Evolutionary conservation across 2,888 invertebrate species (phyloP).

Genomic region (Dryococelus australis): DNA sequence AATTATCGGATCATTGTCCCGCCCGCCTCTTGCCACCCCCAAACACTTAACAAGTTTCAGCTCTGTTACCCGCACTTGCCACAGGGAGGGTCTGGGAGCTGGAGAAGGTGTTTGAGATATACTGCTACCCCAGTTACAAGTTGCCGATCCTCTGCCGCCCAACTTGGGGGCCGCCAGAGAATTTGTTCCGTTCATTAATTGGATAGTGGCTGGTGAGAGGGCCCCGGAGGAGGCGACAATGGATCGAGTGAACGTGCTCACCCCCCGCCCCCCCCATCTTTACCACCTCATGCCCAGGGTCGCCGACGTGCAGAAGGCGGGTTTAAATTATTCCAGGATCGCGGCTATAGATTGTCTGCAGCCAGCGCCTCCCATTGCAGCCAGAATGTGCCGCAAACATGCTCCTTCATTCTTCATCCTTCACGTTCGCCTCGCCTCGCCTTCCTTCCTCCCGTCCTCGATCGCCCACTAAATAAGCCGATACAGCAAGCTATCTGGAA

Average conservation of each 20-base stretch:
- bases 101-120: conserved; percentile 8
- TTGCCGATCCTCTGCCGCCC: not conserved
- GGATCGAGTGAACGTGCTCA: not conserved
- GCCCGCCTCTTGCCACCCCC: not conserved
- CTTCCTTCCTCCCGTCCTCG: not conserved
- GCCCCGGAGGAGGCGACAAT: not conserved
- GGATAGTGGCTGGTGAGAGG: not conserved
- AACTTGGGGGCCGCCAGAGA: not conserved
- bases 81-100: too few relatives aligned
- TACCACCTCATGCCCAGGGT: too few relatives aligned
- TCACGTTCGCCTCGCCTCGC: not conserved
- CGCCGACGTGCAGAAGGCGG: not conserved
- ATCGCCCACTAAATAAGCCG: too few relatives aligned
- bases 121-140: not conserved
- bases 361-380: not conserved
- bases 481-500: too few relatives aligned
- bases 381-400: not conserved
- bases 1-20: not conserved
- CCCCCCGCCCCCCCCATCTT: not conserved
- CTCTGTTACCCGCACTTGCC: not conserved
- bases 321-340: conserved; percentile 5
- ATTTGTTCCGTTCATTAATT: conserved; percentile 4
- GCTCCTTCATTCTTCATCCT: not conserved
- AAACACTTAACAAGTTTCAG: not conserved
- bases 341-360: not conserved